Conservation (phyloP, 2,113 vertebrate genomes). For the Glaucomys volans region DNA sequence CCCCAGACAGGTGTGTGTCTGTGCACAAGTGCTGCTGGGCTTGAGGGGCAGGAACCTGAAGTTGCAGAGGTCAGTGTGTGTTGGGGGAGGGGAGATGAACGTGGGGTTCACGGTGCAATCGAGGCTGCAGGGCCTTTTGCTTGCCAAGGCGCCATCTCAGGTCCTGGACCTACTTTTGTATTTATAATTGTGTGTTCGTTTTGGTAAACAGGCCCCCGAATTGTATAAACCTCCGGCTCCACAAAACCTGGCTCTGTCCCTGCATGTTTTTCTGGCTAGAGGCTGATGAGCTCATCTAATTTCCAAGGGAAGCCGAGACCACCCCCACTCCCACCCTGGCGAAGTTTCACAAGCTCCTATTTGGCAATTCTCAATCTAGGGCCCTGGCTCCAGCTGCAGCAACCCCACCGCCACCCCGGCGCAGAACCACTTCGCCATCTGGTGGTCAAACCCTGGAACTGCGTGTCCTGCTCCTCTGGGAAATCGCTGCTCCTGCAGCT, state of each 20-base stretch:
- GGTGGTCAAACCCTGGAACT: not conserved
- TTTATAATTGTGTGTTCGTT: not conserved
- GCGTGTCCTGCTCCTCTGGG: not conserved
- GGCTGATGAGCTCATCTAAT: not conserved
- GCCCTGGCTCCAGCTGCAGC: too few relatives aligned
- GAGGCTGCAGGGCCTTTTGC: not conserved
- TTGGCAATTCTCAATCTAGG: not conserved
- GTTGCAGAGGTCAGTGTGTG: not conserved
- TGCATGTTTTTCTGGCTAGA: not conserved
- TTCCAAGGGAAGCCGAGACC: not conserved
- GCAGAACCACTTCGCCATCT: conserved; percentile 26
- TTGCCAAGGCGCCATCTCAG: not conserved
- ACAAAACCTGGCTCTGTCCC: not conserved
- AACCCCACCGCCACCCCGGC: too few relatives aligned
- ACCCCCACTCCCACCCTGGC: rapidly evolving
- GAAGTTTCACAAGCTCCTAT: not conserved
- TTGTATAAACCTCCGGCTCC: not conserved
- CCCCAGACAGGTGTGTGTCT: too few relatives aligned
- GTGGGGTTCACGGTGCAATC: rapidly evolving
- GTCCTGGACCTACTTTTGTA: not conserved
- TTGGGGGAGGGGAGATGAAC: not conserved
- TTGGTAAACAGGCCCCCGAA: not conserved
- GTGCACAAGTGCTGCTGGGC: not conserved
- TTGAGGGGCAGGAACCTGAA: not conserved
- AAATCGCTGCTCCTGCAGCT: not conserved